Percentiles rank a stretch among this genome's conserved stretches.
phyloP scores from a whole-genome alignment of 1,140 invertebrate species.

The Pseudomyrmex concolor region DNA sequence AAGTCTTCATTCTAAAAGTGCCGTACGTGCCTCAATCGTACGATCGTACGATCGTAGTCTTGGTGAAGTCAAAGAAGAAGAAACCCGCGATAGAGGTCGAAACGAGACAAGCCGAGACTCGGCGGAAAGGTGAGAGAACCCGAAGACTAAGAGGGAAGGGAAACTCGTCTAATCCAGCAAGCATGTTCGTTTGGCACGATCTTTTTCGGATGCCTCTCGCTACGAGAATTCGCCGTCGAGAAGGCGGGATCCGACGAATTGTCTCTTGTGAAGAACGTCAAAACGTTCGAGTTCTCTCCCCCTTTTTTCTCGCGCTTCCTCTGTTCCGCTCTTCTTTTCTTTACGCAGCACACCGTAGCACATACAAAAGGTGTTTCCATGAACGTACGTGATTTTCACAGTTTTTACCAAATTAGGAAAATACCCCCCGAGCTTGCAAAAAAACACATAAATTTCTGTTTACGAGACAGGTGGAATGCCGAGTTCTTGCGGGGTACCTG shows the following conservation, averaged over 20 bases:
- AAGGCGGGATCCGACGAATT: constrained; percentile 32
- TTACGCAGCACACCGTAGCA: background rate
- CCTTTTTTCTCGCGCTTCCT: background rate
- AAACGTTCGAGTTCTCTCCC: background rate
- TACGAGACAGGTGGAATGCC: background rate
- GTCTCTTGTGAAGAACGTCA: background rate
- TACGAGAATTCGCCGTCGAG: constrained; percentile 49
- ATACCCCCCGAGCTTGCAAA: too few relatives aligned
- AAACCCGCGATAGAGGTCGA: background rate
- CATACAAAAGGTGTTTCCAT: background rate
- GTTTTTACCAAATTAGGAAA: background rate
- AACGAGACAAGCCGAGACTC: background rate
- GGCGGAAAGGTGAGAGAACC: background rate
- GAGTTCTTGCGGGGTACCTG: background rate
- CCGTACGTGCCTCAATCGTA: background rate
- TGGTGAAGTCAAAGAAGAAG: background rate
- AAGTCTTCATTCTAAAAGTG: constrained; percentile 11
- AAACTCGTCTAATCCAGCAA: constrained; percentile 72
- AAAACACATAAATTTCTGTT: background rate
- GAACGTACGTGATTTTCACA: constrained; percentile 6
- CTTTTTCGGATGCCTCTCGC: constrained; percentile 69
- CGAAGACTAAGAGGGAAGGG: background rate
- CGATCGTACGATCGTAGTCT: constrained; percentile 3
- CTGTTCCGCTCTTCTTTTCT: background rate
- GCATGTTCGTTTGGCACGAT: constrained; percentile 73